These are phyloP conservation scores for Phalera bucephala DNA, from an alignment of 2,888 invertebrate genomes.

Conservation along the genomic window DNA sequence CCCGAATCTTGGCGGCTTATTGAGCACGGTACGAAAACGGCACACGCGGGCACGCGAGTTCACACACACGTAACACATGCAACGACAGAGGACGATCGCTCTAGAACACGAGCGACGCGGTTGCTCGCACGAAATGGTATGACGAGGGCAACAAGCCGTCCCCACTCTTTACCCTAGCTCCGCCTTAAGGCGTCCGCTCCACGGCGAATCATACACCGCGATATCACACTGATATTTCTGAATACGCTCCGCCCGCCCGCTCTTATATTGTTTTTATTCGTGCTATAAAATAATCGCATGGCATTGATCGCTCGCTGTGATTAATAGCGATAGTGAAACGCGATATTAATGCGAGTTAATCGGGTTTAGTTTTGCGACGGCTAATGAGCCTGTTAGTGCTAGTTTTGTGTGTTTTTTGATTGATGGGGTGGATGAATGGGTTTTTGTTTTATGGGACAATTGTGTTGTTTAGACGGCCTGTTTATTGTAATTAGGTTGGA, in stretches of 20 bases:
- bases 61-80: slow-evolving; percentile 63
- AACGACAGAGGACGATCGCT: slow-evolving; percentile 28
- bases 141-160: slow-evolving; percentile 35
- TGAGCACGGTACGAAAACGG: slow-evolving; percentile 56
- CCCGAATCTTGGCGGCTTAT: slow-evolving; percentile 90
- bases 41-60: slow-evolving; percentile 54
- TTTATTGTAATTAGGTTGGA: slow-evolving; percentile 21
- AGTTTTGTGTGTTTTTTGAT: slow-evolving; percentile 27
- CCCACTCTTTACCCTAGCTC: slow-evolving; percentile 62
- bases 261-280: slow-evolving; percentile 78
- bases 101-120: slow-evolving; percentile 53
- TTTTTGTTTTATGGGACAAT: slow-evolving; percentile 28
- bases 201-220: slow-evolving; percentile 76
- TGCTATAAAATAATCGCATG: slow-evolving; percentile 72
- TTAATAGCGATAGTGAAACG: slow-evolving; percentile 50
- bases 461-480: slow-evolving; percentile 20
- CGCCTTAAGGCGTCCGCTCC: slow-evolving; percentile 75
- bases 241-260: slow-evolving; percentile 69
- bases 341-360: slow-evolving; percentile 38
- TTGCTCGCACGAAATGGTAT: slow-evolving; percentile 66
- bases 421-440: slow-evolving; percentile 29
- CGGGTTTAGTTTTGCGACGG: slow-evolving; percentile 33
- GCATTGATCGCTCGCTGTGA: slow-evolving; percentile 53
- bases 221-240: slow-evolving; percentile 79
- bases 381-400: slow-evolving; percentile 40